Evolutionary conservation across 2,797 vertebrate genomes (phyloP).

Genomic region (Clarias pachynema): DNA sequence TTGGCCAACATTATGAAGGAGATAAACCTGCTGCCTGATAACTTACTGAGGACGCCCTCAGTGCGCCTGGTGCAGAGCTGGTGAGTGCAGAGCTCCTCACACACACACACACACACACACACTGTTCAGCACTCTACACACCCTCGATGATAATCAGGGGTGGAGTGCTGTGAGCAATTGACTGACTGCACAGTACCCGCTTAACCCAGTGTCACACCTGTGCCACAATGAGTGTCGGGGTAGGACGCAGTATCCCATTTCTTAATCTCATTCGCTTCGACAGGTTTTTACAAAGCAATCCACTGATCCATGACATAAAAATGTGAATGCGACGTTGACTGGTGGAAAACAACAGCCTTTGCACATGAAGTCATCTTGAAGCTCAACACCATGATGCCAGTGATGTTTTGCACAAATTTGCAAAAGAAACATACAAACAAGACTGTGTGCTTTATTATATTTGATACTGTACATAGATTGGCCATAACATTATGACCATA

Average conservation of each 20-base stretch:
- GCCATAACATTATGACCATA: no score
- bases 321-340: neutral
- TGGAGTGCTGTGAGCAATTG: neutral
- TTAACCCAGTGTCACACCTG: neutral
- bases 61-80: constrained; percentile 93
- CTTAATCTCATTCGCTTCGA: neutral
- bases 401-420: neutral
- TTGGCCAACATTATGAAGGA: constrained; percentile 97
- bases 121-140: neutral
- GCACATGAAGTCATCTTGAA: neutral
- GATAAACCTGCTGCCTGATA: constrained; percentile 93
- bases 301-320: neutral
- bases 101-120: neutral
- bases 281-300: neutral
- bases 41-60: constrained; percentile 89
- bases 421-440: neutral
- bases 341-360: neutral
- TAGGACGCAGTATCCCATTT: neutral
- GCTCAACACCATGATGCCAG: neutral
- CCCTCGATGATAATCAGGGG: no score
- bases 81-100: constrained; percentile 66
- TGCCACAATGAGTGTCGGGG: neutral
- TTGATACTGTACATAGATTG: neutral
- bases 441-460: neutral
- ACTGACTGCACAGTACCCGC: no score